phyloP scores from a whole-genome alignment of 1,140 invertebrate species.

The Hormaphis cornu region DNA sequence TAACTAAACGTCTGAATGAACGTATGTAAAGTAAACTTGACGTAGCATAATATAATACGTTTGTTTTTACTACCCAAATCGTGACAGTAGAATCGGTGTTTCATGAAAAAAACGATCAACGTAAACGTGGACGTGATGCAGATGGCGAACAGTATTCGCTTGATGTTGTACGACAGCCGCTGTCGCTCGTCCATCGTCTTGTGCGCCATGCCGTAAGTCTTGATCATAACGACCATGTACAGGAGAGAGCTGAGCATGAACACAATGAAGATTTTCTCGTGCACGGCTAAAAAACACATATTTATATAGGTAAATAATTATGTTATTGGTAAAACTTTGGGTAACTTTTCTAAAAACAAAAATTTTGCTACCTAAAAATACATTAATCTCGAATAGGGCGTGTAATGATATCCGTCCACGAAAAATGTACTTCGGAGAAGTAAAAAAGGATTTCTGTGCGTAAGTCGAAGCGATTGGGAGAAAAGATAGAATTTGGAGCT shows the following conservation, averaged over 20 bases:
- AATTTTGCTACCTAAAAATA: slow-evolving; percentile 5
- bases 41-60: no score
- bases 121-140: slow-evolving; percentile 70
- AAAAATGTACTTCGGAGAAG: no score
- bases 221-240: slow-evolving; percentile 68
- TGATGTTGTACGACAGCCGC: slow-evolving; percentile 52
- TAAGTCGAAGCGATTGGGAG: no score
- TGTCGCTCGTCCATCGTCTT: slow-evolving; percentile 42
- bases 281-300: slow-evolving; percentile 57
- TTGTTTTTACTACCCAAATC: no score
- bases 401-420: no score
- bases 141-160: slow-evolving; percentile 62
- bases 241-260: slow-evolving; percentile 80
- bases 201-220: slow-evolving; percentile 43
- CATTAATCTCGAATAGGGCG: no score
- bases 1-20: no score
- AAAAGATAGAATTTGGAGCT: no score
- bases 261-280: slow-evolving; percentile 84
- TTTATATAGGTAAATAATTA: neutral
- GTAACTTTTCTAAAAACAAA: neutral
- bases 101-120: slow-evolving; percentile 73
- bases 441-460: no score
- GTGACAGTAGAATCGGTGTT: slow-evolving; percentile 76
- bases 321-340: neutral
- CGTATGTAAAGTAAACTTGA: no score